phyloP scores from a whole-genome alignment of 2,888 invertebrate species.

The Thysanoteuthis rhombus region DNA sequence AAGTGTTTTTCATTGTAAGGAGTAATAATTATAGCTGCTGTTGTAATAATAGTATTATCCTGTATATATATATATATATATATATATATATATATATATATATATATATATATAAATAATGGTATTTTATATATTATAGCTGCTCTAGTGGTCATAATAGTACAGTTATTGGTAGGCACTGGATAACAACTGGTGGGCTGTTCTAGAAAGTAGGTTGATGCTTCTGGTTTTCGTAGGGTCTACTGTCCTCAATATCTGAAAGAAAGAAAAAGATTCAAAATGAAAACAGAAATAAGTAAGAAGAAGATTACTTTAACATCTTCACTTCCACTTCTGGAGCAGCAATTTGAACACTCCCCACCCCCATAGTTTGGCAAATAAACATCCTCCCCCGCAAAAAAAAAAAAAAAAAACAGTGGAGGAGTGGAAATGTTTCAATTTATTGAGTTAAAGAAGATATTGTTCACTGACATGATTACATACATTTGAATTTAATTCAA shows the following conservation, averaged over 20 bases:
- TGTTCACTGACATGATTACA: no score
- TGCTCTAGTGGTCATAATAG: not conserved
- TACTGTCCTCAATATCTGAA: conserved; percentile 20
- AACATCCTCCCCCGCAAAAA: no score
- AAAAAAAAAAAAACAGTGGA: no score
- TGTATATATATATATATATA: not conserved
- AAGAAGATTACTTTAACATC: no score
- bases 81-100: not conserved
- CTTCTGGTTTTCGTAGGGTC: not conserved
- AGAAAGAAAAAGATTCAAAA: not conserved
- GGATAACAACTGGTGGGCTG: not conserved
- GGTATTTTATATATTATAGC: not conserved
- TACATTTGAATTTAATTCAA: no score
- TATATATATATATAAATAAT: no score
- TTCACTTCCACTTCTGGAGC: no score
- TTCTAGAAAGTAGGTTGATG: conserved; percentile 12
- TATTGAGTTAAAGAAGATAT: no score
- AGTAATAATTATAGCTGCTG: not conserved
- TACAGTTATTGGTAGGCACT: not conserved
- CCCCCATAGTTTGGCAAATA: no score
- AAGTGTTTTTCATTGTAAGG: not conserved
- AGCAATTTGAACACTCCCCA: no score
- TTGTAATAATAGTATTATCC: not conserved
- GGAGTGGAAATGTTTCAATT: no score
- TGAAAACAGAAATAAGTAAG: not conserved